phyloP scores from a whole-genome alignment of 2,113 vertebrate genomes.

The Dolichallabes microphthalmus region DNA sequence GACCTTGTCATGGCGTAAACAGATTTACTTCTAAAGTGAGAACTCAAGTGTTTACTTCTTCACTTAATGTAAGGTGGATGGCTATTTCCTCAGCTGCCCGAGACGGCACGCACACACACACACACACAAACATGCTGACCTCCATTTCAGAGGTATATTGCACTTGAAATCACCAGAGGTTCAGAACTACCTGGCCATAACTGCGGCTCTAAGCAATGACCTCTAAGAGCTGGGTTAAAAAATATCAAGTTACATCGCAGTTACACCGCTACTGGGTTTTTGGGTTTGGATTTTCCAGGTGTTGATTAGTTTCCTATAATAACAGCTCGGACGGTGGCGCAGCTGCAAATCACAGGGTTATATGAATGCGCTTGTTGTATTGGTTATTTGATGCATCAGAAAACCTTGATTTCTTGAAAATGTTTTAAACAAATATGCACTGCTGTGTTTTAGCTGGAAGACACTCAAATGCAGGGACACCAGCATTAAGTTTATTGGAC shows the following conservation, averaged over 20 bases:
- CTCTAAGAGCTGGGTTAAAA: neutral
- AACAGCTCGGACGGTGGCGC: neutral
- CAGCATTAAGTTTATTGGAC: too few species aligned
- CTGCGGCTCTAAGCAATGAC: neutral
- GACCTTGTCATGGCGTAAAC: neutral
- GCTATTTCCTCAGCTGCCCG: neutral
- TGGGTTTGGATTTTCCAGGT: neutral
- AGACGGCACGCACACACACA: neutral
- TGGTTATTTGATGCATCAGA: too few species aligned
- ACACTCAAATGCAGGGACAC: too few species aligned
- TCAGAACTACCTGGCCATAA: neutral
- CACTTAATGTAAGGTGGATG: neutral
- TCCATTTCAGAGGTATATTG: neutral
- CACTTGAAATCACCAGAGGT: neutral
- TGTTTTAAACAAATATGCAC: too few species aligned
- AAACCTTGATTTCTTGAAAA: too few species aligned
- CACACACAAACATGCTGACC: neutral
- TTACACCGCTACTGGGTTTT: neutral
- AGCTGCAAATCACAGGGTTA: neutral
- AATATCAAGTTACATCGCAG: neutral
- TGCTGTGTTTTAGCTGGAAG: too few species aligned
- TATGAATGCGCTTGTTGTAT: too few species aligned
- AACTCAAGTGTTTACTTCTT: neutral
- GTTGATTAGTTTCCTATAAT: neutral
- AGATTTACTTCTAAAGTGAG: neutral